These are phyloP conservation scores for Yasuhikotakia modesta DNA, from an alignment of 2,797 vertebrate species.

Conservation along the genomic window DNA sequence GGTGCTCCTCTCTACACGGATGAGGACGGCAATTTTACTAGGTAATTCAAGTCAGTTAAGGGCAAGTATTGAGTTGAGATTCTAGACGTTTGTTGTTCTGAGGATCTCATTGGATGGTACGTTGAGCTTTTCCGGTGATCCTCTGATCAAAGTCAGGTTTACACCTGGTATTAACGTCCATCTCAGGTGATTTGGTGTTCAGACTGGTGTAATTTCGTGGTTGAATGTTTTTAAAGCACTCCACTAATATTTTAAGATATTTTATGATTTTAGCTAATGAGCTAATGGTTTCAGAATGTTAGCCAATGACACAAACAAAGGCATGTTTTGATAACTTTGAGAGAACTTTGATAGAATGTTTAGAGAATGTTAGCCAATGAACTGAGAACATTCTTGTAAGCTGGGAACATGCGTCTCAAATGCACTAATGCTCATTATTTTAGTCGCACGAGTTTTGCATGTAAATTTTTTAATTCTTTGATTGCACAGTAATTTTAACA, in stretches of 20 bases:
- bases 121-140: background rate
- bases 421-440: too few relatives aligned
- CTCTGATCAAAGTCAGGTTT: background rate
- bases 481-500: background rate
- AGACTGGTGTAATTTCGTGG: too few relatives aligned
- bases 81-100: background rate
- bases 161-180: background rate
- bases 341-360: too few relatives aligned
- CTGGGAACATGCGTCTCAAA: too few relatives aligned
- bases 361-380: too few relatives aligned
- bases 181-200: background rate
- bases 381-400: too few relatives aligned
- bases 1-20: conserved; percentile 81
- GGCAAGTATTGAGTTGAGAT: background rate
- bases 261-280: too few relatives aligned
- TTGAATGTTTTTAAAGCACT: too few relatives aligned
- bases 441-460: background rate
- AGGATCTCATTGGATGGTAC: conserved; percentile 10
- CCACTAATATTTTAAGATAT: too few relatives aligned
- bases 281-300: too few relatives aligned
- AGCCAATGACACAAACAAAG: too few relatives aligned
- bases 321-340: too few relatives aligned
- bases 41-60: conserved; percentile 74
- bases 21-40: conserved; percentile 84
- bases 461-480: background rate